These are phyloP conservation scores for Galaxias olidus DNA, from an alignment of 2,797 vertebrate species.

Conservation along the genomic window DNA sequence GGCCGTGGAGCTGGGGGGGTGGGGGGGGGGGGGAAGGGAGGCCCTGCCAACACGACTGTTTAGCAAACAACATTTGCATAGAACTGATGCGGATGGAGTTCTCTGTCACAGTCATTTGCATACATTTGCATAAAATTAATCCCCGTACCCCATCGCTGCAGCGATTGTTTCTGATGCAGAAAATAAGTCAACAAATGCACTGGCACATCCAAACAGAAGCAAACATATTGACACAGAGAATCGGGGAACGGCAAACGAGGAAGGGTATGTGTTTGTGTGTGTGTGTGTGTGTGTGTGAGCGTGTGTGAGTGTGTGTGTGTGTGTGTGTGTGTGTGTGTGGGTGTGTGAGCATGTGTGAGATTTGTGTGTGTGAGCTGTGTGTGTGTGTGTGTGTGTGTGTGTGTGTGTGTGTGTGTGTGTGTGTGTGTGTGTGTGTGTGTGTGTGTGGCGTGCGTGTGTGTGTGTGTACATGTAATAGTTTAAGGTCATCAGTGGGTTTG, in stretches of 20 bases:
- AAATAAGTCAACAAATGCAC: conserved; percentile 73
- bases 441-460: conserved; percentile 10
- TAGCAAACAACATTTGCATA: conserved; percentile 79
- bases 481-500: conserved; percentile 38
- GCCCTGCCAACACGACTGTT: conserved; percentile 69
- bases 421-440: conserved; percentile 6
- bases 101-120: conserved; percentile 75
- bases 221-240: conserved; percentile 62
- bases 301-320: conserved; percentile 8
- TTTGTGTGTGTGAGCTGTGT: conserved; percentile 9
- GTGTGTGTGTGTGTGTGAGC: neutral
- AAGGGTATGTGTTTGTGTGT: neutral
- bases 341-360: conserved; percentile 11
- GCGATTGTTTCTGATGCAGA: conserved; percentile 73
- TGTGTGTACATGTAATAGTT: conserved; percentile 31
- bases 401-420: conserved; percentile 11
- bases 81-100: conserved; percentile 71
- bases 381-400: conserved; percentile 14
- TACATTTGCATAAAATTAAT: conserved; percentile 81
- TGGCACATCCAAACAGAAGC: conserved; percentile 63
- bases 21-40: conserved; percentile 49
- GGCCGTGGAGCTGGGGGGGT: conserved; percentile 36
- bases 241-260: conserved; percentile 22
- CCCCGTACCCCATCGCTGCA: conserved; percentile 57
- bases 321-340: conserved; percentile 11